Evolutionary conservation across 2,797 vertebrate genomes (phyloP).

Genomic region (Pipistrellus kuhlii): DNA sequence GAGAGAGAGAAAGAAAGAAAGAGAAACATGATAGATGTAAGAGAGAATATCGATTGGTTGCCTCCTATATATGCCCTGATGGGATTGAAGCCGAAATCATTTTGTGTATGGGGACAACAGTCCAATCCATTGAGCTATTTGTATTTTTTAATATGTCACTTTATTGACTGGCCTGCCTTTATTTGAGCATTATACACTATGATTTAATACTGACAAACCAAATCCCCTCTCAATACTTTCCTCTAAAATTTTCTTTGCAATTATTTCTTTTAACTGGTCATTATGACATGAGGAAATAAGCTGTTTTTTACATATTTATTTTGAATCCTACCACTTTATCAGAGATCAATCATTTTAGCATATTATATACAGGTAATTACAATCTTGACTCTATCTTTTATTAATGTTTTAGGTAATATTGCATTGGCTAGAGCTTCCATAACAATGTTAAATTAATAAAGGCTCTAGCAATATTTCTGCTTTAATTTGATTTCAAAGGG

Average conservation of each 20-base stretch:
- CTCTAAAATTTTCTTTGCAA: slow-evolving; percentile 16
- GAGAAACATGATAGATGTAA: too few species aligned
- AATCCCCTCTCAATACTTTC: neutral
- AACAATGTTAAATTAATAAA: slow-evolving; percentile 16
- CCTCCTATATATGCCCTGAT: neutral
- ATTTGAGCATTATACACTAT: neutral
- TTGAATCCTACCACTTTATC: neutral
- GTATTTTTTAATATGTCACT: neutral
- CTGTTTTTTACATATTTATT: neutral
- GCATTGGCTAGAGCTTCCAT: neutral
- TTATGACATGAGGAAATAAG: slow-evolving; percentile 10
- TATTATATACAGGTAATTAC: neutral
- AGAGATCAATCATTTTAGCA: slow-evolving; percentile 26
- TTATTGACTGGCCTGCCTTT: neutral
- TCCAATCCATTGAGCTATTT: neutral
- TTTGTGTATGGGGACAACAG: neutral
- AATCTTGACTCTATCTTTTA: neutral
- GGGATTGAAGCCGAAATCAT: neutral
- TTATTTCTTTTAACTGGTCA: slow-evolving; percentile 39
- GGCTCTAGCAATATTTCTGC: neutral
- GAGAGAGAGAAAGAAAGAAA: too few species aligned
- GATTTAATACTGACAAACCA: neutral
- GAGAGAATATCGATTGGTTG: neutral
- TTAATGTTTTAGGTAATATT: neutral
- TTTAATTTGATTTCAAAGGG: slow-evolving; percentile 46